Base-by-base conservation (phyloP, 2,113 vertebrate genomes). In the Fukomys damarensis region DNA sequence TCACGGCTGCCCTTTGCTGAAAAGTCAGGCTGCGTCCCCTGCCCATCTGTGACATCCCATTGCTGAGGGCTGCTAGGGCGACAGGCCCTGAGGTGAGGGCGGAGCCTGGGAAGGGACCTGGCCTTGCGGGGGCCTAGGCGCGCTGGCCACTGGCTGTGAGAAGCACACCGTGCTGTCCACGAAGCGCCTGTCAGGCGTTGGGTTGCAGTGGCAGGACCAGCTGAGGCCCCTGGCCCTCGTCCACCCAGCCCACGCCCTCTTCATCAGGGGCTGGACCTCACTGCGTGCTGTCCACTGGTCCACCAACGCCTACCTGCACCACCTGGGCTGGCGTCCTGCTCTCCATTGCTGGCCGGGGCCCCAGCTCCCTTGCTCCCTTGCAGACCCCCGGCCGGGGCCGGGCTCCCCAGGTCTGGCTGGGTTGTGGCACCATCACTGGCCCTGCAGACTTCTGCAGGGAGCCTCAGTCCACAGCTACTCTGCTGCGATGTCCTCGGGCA, bases 401-500 rank as follows among this genome's bases (percentile, higher is more conserved):
- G 28, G 32, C 83, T 93, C 82, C 41, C 41, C n/a, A 8, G 43
- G 17, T 20, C 4, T 32, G 0, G 0, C 63, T n/a, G 11, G 68
- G 43, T 52, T 7, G 72, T 7, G 0, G 20, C 11, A 3, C 38
- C 35, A 28, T 89, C 26, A 83, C 38, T 8, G n/a, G 4, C n/a
- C 1, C 5, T 2, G 61, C 46, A 72, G 30, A 74, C 85, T 96
- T 84, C 93, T 80, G 89, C 63, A 26, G 28, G 80, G 83, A 89
- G 65, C 38, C 65, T 43, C 32, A 77, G 61, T 93, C 70, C 93
- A 70, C 86, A 95, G 66, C 49, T 7, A 49, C 63, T 68, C 49
- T 70, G 38, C 93, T 58, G 3, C 84, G 41, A 5, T 5, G 22
- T 82, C 96, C 91, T 95, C 59, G 65, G 49, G 72, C 82, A 93